Evolutionary conservation across 2,113 vertebrate species (phyloP), one percentile per base, ranked within the genome.

Genomic region (Phaethornis superciliosus): DNA sequence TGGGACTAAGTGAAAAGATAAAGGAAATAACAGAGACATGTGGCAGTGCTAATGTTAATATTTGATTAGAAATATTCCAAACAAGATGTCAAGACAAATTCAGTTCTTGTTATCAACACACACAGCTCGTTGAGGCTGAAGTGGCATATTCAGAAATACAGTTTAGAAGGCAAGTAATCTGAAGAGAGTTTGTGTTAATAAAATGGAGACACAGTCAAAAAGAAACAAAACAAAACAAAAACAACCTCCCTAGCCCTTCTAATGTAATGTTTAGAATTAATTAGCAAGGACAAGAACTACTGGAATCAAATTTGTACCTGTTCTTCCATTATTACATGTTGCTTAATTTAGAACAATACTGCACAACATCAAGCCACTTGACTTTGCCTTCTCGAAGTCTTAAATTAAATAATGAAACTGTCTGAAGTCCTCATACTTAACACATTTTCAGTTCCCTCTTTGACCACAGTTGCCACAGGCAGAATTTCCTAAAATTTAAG

Each of bases 41-140:
- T 86, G 71, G 72, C 52, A 85, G 52, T 81, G 79, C 63, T 91
- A 95, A 94, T 86, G 85, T 96, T 95, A 97, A 96, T 96, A 95
- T 96, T 97, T 96, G 94, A 95, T 96, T 96, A 95, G 88, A 95
- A 93, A 94, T 95, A 94, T 84, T 95, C 90, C 92, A 96, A 92
- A 91, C 88, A 96, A 93, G 89, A 94, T 90, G 92, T 96, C 95
- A 95, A 72, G 95, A 94, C 90, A 93, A 79, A 96, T 96, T 92
- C 92, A 58, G 69, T 37, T 90, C 96, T 79, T 92, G 74, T 87
- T 94, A 84, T 76, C 86, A 88, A 28, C 86, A 84, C 62, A 81
- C 40, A 5, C 80, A 84, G 86, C 58, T 89, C 7, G 0, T 33
- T 1, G 3, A 90, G 86, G 86, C 40, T 71, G 64, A 83, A 86